Evolutionary conservation across 2,113 vertebrate genomes (phyloP), one percentile per base, ranked within the genome.

Genomic region (Myotis davidii): DNA sequence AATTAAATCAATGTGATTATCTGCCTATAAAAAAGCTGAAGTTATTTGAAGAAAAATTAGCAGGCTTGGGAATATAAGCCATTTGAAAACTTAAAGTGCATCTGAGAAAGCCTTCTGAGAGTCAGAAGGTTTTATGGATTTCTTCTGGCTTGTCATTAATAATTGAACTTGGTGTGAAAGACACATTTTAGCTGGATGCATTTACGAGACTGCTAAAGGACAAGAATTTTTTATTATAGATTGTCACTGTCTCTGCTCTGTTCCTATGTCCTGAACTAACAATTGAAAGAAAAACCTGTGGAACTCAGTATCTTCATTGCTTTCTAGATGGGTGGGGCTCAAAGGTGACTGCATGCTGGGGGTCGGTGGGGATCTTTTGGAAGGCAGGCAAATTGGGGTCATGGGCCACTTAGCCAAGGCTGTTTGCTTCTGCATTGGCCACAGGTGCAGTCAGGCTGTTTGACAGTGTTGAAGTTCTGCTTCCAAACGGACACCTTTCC

Each of bases 31-130:
- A 87, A 88, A 89, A n/a, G 16, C 17, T 76, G 23, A 82, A 95
- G 61, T 78, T 64, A 48, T 88, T 93, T 88, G 77, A 96, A 96
- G 83, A 37, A 86, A 96, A 97, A 92, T 81, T 73, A 67, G 11
- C 93, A 96, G 70, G 32, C 96, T 42, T 18, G 5, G 5, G 70
- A 84, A 87, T 64, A 25, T 56, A 93, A 88, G 29, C 79, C 70
- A 70, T 61, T 85, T 73, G 54, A 91, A 92, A 96, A 85, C 54
- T 2, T 96, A 90, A 56, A 94, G 59, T 95, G 77, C 16, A 50
- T 77, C 11, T 79, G 84, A 96, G 73, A 59, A 52, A 56, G 85
- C 48, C 34, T 50, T 76, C 27, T 37, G 7, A 59, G 61, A 82
- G 37, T 85, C 9, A 21, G 23, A 50, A 11, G 2, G 42, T 32